A percentile compares a stretch with the other conserved stretches of the same genome.
phyloP scores from a whole-genome alignment of 1,140 invertebrate genomes.

The Drosophila gunungcola region DNA sequence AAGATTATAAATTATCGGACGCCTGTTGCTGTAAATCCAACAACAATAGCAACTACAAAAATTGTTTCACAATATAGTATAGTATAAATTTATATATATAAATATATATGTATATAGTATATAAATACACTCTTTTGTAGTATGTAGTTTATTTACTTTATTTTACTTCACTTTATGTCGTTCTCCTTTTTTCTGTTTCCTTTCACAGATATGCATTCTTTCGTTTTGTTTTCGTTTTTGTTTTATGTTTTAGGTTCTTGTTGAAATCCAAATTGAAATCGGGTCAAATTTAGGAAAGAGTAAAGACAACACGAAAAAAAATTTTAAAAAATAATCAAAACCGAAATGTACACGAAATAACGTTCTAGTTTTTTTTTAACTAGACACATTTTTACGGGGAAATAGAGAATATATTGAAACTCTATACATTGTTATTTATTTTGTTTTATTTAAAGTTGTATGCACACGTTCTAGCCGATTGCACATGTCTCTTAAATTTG shows the following conservation, averaged over 20 bases:
- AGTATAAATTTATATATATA: constrained; percentile 5
- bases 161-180: constrained; percentile 8
- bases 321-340: constrained; percentile 23
- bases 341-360: constrained; percentile 47
- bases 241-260: constrained; percentile 21
- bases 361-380: constrained; percentile 16
- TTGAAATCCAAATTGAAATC: constrained; percentile 48
- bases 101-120: constrained; percentile 3
- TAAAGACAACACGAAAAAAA: constrained; percentile 21
- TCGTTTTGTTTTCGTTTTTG: constrained; percentile 36
- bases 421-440: constrained; percentile 1
- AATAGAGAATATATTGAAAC: constrained; percentile 2
- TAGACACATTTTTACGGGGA: not conserved
- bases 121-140: constrained; percentile 5
- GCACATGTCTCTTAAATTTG: constrained; percentile 37
- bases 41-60: constrained; percentile 33
- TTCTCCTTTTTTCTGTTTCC: constrained; percentile 32
- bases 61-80: constrained; percentile 54
- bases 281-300: constrained; percentile 45
- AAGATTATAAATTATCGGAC: constrained; percentile 72
- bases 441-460: constrained; percentile 11
- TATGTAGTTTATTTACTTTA: constrained; percentile 30
- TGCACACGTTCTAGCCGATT: constrained; percentile 59
- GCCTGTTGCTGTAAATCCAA: constrained; percentile 51
- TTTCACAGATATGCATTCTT: constrained; percentile 46